Base-by-base conservation (phyloP, 2,113 vertebrate genomes). In the Scopus umbretta region DNA sequence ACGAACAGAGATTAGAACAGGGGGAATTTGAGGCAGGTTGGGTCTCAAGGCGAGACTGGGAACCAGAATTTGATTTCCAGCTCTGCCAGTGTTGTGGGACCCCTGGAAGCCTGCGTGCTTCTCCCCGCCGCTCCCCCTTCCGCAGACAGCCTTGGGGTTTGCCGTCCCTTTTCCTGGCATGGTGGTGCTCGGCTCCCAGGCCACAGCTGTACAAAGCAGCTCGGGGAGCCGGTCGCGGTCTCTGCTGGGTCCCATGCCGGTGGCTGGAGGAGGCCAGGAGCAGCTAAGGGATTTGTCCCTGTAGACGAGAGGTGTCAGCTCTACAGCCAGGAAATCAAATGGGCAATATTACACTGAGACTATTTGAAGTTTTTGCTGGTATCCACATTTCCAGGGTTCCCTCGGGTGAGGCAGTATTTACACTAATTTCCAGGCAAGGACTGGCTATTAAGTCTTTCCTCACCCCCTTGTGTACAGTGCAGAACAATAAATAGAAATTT, bases 401-500 rank as follows among this genome's bases (percentile, higher is more conserved):
- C 86, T 74, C 2, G 36, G 80, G 92, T 72, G 89, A 90, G 71
- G 81, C 84, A 80, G 73, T 97, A 96, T 97, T 97, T 97, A 92
- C 95, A 94, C 94, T 96, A 94, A 97, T 97, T 97, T 97, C 88
- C 71, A 92, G 92, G 92, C 96, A 96, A 92, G 85, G 85, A 93
- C 94, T 96, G 87, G 91, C 87, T 91, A 97, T 96, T 96, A 97
- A 96, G 96, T 95, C 91, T 91, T 95, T 94, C 91, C 89, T 97
- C 95, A 96, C 71, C 79, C 92, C 85, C 91, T 70, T 95, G 94
- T 96, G 89, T 97, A 95, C 94, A 95, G 90, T 96, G 88, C 42
- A 6, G 95, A 97, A 97, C 94, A 96, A 97, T 85, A 97, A 96
- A 97, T 80, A 97, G 96, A 95, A 95, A 92, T 95, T 97, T 97